A percentile compares a stretch with the other conserved stretches of the same genome.
phyloP scores from a whole-genome alignment of 2,797 vertebrate species.

The Anguilla marmorata region DNA sequence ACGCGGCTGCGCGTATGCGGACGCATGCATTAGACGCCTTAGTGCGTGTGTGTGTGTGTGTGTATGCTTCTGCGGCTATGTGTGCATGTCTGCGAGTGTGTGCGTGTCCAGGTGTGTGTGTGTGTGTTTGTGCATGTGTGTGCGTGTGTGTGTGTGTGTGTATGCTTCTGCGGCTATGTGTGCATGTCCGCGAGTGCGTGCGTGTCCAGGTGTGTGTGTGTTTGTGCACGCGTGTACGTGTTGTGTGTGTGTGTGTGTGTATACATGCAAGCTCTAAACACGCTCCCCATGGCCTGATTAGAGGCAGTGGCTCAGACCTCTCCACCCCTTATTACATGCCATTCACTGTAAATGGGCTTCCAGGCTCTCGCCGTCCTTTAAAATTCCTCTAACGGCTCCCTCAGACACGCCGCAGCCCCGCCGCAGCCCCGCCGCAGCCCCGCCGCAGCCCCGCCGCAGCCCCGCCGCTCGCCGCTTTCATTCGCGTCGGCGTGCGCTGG shows the following conservation, averaged over 20 bases:
- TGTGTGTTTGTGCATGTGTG: conserved; percentile 32
- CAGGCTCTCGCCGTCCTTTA: not conserved
- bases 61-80: not conserved
- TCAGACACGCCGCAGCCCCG: not conserved
- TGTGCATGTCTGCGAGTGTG: conserved; percentile 32
- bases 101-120: conserved; percentile 5
- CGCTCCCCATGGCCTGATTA: not conserved
- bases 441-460: not conserved
- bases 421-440: no score
- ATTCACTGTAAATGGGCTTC: not conserved
- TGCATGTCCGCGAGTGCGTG: conserved; percentile 35
- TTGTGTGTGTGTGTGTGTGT: conserved; percentile 20
- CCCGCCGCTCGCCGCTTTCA: not conserved
- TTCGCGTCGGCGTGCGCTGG: not conserved
- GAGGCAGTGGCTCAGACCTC: not conserved
- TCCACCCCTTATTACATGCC: not conserved
- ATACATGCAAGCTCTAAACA: not conserved
- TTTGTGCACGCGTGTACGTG: conserved; percentile 24
- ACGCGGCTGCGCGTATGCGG: conserved; percentile 11
- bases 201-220: not conserved
- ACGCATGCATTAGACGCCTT: conserved; percentile 37
- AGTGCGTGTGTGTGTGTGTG: conserved; percentile 38
- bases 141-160: conserved; percentile 47
- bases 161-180: conserved; percentile 52
- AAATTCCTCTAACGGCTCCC: not conserved